Evolutionary conservation across 2,797 vertebrate species (phyloP).

Genomic region (Acrossocheilus fasciatus): DNA sequence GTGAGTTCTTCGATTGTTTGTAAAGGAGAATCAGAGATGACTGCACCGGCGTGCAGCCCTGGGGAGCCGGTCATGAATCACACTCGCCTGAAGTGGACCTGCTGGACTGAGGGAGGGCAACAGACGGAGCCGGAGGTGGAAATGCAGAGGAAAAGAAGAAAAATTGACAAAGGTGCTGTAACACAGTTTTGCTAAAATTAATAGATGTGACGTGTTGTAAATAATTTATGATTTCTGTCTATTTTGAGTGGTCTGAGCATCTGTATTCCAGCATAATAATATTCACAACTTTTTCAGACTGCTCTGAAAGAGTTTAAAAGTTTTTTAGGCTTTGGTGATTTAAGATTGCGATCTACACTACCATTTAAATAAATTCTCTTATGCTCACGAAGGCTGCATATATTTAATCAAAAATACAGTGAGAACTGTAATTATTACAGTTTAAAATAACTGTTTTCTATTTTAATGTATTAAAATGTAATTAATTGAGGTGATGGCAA

Average conservation of each 20-base stretch:
- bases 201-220: not conserved
- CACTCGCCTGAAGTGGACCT: slow-evolving; percentile 50
- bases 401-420: not conserved
- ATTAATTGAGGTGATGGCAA: not conserved
- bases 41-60: slow-evolving; percentile 56
- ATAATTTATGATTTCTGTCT: not conserved
- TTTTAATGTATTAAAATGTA: not conserved
- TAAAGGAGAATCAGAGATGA: slow-evolving; percentile 5
- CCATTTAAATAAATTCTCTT: not conserved
- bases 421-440: not conserved
- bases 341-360: not conserved
- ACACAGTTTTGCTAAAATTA: not conserved
- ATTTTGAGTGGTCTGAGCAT: not conserved
- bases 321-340: not conserved
- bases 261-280: not conserved
- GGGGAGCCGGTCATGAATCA: slow-evolving; percentile 24
- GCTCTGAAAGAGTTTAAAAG: not conserved
- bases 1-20: slow-evolving; percentile 2
- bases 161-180: slow-evolving; percentile 39
- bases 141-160: slow-evolving; percentile 55
- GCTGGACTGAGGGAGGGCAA: slow-evolving; percentile 25
- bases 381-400: not conserved
- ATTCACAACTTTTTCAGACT: not conserved
- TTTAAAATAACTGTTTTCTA: not conserved
- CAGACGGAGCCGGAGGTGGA: slow-evolving; percentile 14